phyloP scores from a whole-genome alignment of 2,113 vertebrate species.

The Semnornis frantzii region DNA sequence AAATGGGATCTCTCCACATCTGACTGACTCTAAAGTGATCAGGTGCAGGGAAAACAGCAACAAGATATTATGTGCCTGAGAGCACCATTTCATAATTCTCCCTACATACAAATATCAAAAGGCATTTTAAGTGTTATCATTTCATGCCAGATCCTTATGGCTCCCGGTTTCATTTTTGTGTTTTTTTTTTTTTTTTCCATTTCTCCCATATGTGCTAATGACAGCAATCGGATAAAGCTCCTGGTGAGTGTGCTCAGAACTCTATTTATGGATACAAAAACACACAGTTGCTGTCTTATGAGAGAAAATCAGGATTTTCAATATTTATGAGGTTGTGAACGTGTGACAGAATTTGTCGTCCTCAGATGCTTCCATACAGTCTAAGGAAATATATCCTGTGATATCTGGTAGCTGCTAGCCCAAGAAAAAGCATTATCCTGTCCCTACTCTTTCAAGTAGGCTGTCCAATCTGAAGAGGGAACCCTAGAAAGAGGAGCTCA shows the following conservation, averaged over 20 bases:
- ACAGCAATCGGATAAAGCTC: background rate
- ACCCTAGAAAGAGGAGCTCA: background rate
- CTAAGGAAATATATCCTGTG: slow-evolving; percentile 27
- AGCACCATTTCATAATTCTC: background rate
- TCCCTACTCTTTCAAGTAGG: background rate
- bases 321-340: slow-evolving; percentile 58
- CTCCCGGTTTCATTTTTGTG: background rate
- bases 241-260: background rate
- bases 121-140: slow-evolving; percentile 8
- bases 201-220: background rate
- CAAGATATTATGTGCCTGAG: background rate
- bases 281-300: background rate
- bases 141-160: background rate
- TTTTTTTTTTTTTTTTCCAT: background rate
- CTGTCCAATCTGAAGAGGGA: background rate
- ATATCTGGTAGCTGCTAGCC: background rate
- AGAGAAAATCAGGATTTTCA: slow-evolving; percentile 40
- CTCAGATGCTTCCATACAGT: slow-evolving; percentile 51
- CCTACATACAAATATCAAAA: slow-evolving; percentile 9
- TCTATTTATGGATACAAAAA: slow-evolving; percentile 60
- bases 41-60: background rate
- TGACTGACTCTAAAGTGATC: background rate
- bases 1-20: background rate
- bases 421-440: background rate
- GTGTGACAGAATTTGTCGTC: slow-evolving; percentile 49